These are phyloP conservation scores for Ganaspis sp. DNA, from an alignment of 1,140 invertebrate genomes.

Conservation along the genomic window DNA sequence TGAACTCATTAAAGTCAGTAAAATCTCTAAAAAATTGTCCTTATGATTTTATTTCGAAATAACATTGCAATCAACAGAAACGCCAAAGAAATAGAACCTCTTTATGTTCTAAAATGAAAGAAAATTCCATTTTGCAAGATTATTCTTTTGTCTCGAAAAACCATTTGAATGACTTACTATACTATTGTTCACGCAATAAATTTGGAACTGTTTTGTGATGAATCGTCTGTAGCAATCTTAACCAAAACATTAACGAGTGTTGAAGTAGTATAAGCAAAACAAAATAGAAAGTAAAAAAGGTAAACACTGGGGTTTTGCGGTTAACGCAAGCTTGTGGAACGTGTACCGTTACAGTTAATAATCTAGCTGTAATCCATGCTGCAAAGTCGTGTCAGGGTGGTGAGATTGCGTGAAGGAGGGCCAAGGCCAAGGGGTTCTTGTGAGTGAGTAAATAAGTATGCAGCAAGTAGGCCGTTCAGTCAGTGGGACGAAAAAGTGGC, in stretches of 20 bases:
- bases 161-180: too few species aligned
- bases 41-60: too few species aligned
- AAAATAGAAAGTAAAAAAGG: background rate
- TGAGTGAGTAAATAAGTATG: conserved; percentile 45
- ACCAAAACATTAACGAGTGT: background rate
- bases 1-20: too few species aligned
- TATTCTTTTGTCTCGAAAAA: too few species aligned
- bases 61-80: too few species aligned
- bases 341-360: conserved; percentile 62
- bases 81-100: too few species aligned
- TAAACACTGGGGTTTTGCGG: conserved; percentile 28
- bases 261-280: background rate
- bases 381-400: conserved; percentile 53
- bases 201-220: too few species aligned
- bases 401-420: conserved; percentile 73
- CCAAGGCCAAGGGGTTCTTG: conserved; percentile 72
- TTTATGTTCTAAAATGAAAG: too few species aligned
- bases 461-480: conserved; percentile 63
- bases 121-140: too few species aligned
- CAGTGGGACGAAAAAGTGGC: conserved; percentile 59
- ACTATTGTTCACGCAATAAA: too few species aligned
- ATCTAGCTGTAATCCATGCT: conserved; percentile 63
- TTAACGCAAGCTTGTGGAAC: conserved; percentile 44
- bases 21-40: too few species aligned
- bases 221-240: too few species aligned